Evolutionary conservation across 1,140 invertebrate genomes (phyloP).

Genomic region (Philopotamus ludificatus): DNA sequence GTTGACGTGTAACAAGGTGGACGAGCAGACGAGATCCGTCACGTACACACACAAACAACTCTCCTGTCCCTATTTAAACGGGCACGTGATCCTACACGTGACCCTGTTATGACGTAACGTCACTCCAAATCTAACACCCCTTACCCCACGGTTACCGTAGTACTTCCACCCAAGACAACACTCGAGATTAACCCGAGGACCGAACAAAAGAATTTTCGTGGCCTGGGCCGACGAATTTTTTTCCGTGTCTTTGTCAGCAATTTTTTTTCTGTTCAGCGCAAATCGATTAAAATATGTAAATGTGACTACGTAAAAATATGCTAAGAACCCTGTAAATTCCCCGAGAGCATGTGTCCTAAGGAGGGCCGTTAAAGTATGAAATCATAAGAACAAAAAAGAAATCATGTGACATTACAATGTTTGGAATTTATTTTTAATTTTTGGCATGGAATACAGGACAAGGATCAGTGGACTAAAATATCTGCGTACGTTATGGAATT

Average conservation of each 20-base stretch:
- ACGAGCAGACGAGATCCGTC: neutral
- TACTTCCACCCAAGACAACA: neutral
- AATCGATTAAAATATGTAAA: neutral
- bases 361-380: no score
- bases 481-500: no score
- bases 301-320: no score
- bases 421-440: no score
- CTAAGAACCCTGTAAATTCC: no score
- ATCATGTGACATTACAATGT: no score
- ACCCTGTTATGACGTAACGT: conserved; percentile 1
- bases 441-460: no score
- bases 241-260: neutral
- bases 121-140: neutral
- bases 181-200: neutral
- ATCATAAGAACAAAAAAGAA: no score
- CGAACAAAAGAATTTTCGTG: conserved; percentile 7
- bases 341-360: no score
- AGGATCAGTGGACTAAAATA: no score
- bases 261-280: neutral
- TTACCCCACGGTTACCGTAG: neutral
- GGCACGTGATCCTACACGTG: conserved; percentile 20
- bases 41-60: neutral
- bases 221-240: neutral
- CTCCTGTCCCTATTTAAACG: neutral
- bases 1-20: neutral